These are phyloP conservation scores for Lethenteron reissneri DNA, from an alignment of 2,113 vertebrate genomes.

Conservation along the genomic window DNA sequence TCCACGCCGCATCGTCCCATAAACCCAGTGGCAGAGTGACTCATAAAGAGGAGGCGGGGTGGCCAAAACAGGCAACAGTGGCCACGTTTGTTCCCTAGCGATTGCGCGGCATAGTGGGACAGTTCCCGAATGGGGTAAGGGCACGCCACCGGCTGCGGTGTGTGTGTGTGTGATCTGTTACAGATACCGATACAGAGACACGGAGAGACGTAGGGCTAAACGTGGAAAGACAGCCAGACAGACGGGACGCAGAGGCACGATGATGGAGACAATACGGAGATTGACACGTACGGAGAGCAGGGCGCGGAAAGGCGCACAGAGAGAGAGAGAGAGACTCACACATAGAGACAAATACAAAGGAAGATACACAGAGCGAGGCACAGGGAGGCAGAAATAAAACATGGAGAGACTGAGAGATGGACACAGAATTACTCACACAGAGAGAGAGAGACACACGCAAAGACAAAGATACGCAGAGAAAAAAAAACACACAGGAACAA, in stretches of 20 bases:
- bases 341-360: neutral
- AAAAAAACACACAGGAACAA: too few relatives aligned
- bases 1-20: too few relatives aligned
- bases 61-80: too few relatives aligned
- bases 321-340: conserved; percentile 5
- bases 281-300: conserved; percentile 46
- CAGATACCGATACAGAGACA: neutral
- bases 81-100: too few relatives aligned
- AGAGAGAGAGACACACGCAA: conserved; percentile 1
- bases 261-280: conserved; percentile 21
- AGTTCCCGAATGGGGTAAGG: too few relatives aligned
- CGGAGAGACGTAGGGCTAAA: neutral
- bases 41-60: too few relatives aligned
- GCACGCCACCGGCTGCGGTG: too few relatives aligned
- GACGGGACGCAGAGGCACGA: neutral
- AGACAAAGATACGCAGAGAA: neutral
- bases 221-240: neutral
- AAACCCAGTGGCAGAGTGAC: too few relatives aligned
- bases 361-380: neutral
- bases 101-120: too few relatives aligned
- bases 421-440: neutral
- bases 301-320: conserved; percentile 13
- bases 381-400: neutral
- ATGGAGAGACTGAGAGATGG: conserved; percentile 1
- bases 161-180: too few relatives aligned